Conservation (phyloP, 1,140 invertebrate genomes). For the Nylanderia fulva region DNA sequence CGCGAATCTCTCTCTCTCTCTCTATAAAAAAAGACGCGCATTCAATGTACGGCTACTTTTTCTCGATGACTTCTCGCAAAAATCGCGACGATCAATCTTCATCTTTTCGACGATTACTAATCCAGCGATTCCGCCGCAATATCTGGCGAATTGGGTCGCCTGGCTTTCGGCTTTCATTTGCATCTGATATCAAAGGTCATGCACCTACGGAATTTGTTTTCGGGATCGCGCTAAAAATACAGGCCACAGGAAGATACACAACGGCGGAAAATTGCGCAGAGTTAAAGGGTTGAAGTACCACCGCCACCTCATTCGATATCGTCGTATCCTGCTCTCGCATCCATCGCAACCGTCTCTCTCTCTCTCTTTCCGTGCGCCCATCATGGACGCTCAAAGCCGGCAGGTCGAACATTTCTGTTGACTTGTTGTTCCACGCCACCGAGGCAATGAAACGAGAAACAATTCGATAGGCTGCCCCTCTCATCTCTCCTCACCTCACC, state of each 20-base stretch:
- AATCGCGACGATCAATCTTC: constrained; percentile 48
- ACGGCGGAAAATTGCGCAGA: constrained; percentile 66
- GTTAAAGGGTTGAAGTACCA: constrained; percentile 38
- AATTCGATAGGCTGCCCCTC: constrained; percentile 60
- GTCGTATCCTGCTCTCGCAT: constrained; percentile 11
- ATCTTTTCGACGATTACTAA: constrained; percentile 40
- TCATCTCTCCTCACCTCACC: neutral
- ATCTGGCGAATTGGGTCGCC: constrained; percentile 42
- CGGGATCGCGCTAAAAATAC: constrained; percentile 61
- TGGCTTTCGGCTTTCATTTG: constrained; percentile 43
- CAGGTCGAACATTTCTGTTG: constrained; percentile 70
- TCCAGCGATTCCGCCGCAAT: constrained; percentile 25
- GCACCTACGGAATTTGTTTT: constrained; percentile 63
- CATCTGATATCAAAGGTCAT: constrained; percentile 53
- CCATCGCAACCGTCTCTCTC: neutral
- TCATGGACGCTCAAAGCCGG: constrained; percentile 65
- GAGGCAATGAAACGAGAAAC: constrained; percentile 71
- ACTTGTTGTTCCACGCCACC: constrained; percentile 61
- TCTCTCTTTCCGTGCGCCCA: constrained; percentile 12
- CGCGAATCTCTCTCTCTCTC: neutral
- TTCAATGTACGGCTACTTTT: neutral
- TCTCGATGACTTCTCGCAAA: neutral
- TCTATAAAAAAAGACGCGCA: neutral
- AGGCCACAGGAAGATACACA: constrained; percentile 58
- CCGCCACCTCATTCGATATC: constrained; percentile 23